These are phyloP conservation scores for Apaloderma vittatum DNA, from an alignment of 2,113 vertebrate species.

Conservation along the genomic window DNA sequence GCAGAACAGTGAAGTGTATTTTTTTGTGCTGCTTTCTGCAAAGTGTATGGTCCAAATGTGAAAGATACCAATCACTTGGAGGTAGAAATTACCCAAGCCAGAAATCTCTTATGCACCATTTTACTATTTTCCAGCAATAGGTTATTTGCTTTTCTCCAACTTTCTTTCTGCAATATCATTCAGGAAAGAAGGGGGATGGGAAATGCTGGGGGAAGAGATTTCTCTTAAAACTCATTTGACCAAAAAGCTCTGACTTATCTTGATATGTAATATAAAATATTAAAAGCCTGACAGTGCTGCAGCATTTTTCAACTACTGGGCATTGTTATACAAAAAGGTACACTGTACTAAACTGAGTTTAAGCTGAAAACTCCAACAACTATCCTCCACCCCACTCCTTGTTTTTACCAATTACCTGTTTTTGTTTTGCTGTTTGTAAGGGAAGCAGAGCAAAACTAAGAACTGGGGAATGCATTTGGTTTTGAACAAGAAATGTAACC, in stretches of 20 bases:
- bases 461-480: constrained; percentile 33
- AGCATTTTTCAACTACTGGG: neutral
- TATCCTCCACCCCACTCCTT: neutral
- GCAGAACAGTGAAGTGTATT: neutral
- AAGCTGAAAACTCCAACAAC: neutral
- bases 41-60: neutral
- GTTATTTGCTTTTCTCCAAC: neutral
- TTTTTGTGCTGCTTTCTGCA: neutral
- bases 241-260: neutral
- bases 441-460: neutral
- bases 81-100: neutral
- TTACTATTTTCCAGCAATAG: neutral
- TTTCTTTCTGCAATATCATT: neutral
- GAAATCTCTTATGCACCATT: neutral
- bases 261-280: neutral
- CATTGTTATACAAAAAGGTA: neutral
- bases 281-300: neutral
- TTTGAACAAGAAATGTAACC: constrained; percentile 70
- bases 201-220: neutral
- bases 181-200: neutral
- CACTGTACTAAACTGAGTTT: neutral
- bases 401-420: neutral
- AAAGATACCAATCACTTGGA: neutral
- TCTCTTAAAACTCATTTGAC: neutral
- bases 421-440: neutral